Evolutionary conservation across 2,888 invertebrate species (phyloP).

Genomic region (Eilema griseolum): DNA sequence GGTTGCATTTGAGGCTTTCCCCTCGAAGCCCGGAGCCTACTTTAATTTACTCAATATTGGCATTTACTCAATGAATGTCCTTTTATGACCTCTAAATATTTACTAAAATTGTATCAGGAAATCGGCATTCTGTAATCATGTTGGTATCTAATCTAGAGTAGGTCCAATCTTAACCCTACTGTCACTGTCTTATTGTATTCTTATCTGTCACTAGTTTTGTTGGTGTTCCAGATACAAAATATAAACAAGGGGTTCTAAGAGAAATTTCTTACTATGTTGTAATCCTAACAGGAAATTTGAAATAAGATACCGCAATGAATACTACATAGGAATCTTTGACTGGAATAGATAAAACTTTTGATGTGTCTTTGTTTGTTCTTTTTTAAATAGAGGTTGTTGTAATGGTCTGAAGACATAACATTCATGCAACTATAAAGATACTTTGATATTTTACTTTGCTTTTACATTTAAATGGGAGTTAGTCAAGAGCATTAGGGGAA

Average conservation of each 20-base stretch:
- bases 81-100: neutral
- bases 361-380: neutral
- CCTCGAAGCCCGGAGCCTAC: neutral
- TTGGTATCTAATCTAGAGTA: neutral
- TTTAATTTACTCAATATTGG: neutral
- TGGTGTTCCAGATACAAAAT: neutral
- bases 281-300: neutral
- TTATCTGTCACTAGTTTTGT: neutral
- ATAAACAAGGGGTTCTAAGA: neutral
- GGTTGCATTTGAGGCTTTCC: neutral
- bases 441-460: neutral
- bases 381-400: neutral
- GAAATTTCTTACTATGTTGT: neutral
- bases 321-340: neutral
- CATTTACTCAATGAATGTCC: neutral
- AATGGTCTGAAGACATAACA: neutral
- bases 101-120: slow-evolving; percentile 1
- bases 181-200: neutral
- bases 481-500: too few species aligned
- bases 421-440: neutral
- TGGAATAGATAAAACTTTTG: neutral
- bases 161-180: neutral
- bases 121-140: neutral
- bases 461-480: neutral
- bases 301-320: neutral